Evolutionary conservation across 2,888 invertebrate species (phyloP).

Genomic region (Willowsia nigromaculata): DNA sequence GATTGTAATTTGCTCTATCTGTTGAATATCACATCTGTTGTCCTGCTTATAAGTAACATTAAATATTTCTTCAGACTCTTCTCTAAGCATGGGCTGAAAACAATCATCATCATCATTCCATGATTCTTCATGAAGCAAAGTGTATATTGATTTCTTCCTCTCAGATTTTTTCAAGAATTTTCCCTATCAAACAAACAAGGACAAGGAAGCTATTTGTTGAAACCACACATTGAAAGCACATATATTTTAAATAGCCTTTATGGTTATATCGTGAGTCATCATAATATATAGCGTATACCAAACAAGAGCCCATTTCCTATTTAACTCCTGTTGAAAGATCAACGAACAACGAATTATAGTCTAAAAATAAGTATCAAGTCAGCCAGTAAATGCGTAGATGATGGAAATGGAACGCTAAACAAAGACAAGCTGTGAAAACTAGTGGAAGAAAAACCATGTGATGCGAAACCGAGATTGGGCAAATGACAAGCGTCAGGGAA

Average conservation of each 20-base stretch:
- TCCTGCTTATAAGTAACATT: background rate
- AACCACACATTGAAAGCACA: background rate
- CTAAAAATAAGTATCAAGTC: too few relatives aligned
- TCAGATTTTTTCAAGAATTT: background rate
- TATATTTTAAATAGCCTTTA: too few relatives aligned
- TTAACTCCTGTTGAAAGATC: background rate
- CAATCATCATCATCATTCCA: background rate
- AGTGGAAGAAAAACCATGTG: background rate
- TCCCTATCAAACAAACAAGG: background rate
- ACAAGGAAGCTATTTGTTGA: background rate
- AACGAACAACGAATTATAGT: too few relatives aligned
- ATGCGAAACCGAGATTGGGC: background rate
- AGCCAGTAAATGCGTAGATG: too few relatives aligned
- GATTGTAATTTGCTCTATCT: too few relatives aligned
- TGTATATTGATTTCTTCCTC: background rate
- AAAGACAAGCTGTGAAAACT: background rate
- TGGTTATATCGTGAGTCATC: too few relatives aligned
- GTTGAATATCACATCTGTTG: background rate
- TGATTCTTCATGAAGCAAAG: background rate
- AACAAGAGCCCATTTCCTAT: slow-evolving; percentile 37
- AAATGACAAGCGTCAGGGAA: background rate
- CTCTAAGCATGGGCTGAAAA: slow-evolving; percentile 21
- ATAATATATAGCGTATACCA: background rate
- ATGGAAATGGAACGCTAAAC: too few relatives aligned
- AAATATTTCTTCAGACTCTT: slow-evolving; percentile 50